Base-by-base conservation (phyloP, 64 coral and sea anemone genomes). In the Trachythela sp. region DNA sequence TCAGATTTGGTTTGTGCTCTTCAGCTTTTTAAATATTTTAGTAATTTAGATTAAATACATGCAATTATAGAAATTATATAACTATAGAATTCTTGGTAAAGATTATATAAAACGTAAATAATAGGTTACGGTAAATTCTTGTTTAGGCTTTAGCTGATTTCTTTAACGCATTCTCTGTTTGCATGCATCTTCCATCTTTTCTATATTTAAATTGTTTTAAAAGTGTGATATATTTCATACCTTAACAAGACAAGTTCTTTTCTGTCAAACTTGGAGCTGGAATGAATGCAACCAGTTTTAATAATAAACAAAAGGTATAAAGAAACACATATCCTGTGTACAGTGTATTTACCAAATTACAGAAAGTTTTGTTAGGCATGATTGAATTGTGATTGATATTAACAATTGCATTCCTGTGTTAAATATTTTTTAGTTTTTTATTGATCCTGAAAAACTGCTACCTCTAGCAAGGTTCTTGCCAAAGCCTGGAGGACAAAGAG, bases 221-320 rank as follows among this genome's bases (percentile, higher is more conserved):
- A 49, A 7, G 49, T 52, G 49, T 52, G 1, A 8, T 15, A 52
- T 64, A 3, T 24, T 2, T n/a, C 22, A 27, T 64, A n/a, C 56
- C 56, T 64, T 64, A 64, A 27, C 24, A 22, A 64, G 56, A 64
- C 24, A 18, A 94, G 96, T 99, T 91, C 51, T 99, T 99, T 83
- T 99, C 96, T 59, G 96, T 99, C 9, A 99, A 99, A 54, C 36
- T 99, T 14, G 88, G 89, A 70, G 84, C 88, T 80, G 88, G 92
- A 51, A 99, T 99, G 96, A 99, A 95, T 83, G 93, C 96, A 49
- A 71, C 91, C 4, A 94, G 93, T 59, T 99, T 99, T 89, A 94
- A 99, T 83, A 93, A 89, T 67, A 86, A 92, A 32, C 93, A 99
- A 84, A 99, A 95, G 87, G 96, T 99, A 92, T 75, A 6, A 8